Base-by-base conservation (phyloP, 2,888 invertebrate genomes). In the Barypeithes pellucidus region DNA sequence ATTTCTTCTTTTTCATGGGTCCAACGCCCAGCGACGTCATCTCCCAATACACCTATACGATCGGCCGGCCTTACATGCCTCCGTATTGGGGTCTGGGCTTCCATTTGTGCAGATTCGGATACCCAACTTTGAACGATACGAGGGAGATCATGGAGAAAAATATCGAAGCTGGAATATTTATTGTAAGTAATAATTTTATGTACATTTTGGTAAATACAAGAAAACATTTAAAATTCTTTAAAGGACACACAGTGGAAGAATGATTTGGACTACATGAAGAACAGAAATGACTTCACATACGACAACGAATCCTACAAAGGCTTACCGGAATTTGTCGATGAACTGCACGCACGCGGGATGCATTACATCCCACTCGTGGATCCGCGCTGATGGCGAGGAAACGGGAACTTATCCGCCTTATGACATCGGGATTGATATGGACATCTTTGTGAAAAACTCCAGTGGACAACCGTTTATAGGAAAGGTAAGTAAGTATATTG, bases 81-180 rank as follows among this genome's bases (percentile, higher is more conserved):
- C 95, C 96, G 0, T 95, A 94, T 83, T 97, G 96, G 96, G 88
- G 92, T 0, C 88, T 97, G 0, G 97, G 96, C 0, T 96, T 95
- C 85, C 96, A 97, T 86, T 87, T 96, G 29, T 94, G 95, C 88
- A 74, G 82, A 39, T 83, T 81, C 82, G 91, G 92, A 18, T 94
- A 94, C 81, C 89, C 89, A 63, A 89, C 89, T 20, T 82, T 93
- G 67, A 90, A 92, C 71, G 87, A 88, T 11, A 94, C 94, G 0
- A 88, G 86, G 76, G 86, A 88, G 75, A 90, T 93, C 0, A 91
- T 92, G 91, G 88, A 91, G 77, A 87, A 90, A 75, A 95, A 91
- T 72, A 88, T 91, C 74, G 89, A 90, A 70, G 94, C 93, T 33
- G 91, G 91, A n/a, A 93, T 95, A 81, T 94, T 94, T 60, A 89